A percentile compares a stretch with the other conserved stretches of the same genome.
These are phyloP conservation scores for Epinotia brunnichana DNA, from an alignment of 2,888 invertebrate genomes.

Conservation along the genomic window DNA sequence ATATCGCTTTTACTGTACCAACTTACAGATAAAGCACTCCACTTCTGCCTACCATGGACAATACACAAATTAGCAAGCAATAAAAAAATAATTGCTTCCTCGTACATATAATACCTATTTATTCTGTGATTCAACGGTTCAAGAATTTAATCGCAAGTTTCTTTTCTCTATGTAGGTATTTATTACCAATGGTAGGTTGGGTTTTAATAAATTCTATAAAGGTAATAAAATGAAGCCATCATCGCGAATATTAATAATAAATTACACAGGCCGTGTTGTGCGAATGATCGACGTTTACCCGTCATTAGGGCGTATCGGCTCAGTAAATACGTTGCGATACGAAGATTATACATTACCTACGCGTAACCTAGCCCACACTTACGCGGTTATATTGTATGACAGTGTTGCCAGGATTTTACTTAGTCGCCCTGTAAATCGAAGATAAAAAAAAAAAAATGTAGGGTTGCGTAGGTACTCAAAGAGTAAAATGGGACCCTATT, in stretches of 20 bases:
- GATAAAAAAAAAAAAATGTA: too few relatives aligned
- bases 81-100: too few relatives aligned
- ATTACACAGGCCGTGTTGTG: conserved; percentile 34
- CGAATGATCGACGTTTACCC: conserved; percentile 35
- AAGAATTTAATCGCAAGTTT: too few relatives aligned
- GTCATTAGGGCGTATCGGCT: conserved; percentile 38
- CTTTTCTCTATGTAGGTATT: neutral
- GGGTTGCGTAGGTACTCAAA: too few relatives aligned
- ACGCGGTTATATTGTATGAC: conserved; percentile 42
- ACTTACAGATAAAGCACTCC: too few relatives aligned
- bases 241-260: conserved; percentile 35
- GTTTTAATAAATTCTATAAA: conserved; percentile 13
- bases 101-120: too few relatives aligned
- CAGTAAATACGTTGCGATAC: conserved; percentile 38
- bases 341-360: conserved; percentile 35
- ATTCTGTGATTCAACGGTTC: too few relatives aligned
- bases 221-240: conserved; percentile 16
- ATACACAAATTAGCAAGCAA: too few relatives aligned
- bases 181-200: neutral
- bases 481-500: too few relatives aligned
- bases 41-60: too few relatives aligned
- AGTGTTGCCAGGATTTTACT: conserved; percentile 55
- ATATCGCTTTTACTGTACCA: too few relatives aligned
- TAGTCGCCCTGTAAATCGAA: conserved; percentile 23
- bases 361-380: conserved; percentile 36